phyloP scores from a whole-genome alignment of 2,797 vertebrate species.

The Anguilla obscura region DNA sequence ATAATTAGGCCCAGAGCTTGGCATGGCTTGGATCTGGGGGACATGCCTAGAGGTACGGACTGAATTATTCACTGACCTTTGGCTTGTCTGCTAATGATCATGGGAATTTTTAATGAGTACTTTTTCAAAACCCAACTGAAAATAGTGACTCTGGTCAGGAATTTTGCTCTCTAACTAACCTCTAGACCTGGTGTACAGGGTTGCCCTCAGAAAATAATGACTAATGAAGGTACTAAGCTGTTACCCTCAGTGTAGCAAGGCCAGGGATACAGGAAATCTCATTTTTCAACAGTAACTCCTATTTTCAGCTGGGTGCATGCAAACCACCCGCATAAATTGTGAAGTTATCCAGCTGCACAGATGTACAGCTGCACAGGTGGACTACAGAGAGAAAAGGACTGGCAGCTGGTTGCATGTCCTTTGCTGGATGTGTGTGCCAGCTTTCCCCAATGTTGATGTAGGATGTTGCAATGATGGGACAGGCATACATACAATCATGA shows the following conservation, averaged over 20 bases:
- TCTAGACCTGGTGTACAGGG: neutral
- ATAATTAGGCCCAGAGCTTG: neutral
- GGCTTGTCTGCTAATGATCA: neutral
- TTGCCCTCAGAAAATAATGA: neutral
- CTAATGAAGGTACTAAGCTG: neutral
- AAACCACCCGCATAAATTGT: neutral
- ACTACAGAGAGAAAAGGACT: neutral
- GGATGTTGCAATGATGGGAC: neutral
- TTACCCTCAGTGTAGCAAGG: neutral
- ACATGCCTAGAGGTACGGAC: slow-evolving; percentile 33
- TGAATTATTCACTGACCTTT: neutral
- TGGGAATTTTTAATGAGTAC: neutral
- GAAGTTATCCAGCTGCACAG: neutral
- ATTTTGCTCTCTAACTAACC: neutral
- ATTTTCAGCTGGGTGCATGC: neutral
- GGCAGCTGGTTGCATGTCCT: neutral
- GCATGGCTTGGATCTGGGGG: neutral
- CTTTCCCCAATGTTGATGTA: neutral
- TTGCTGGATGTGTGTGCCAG: neutral
- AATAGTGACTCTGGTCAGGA: neutral
- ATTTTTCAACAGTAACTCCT: neutral
- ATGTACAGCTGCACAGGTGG: neutral
- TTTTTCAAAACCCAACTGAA: neutral
- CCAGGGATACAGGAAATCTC: neutral
- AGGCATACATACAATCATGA: neutral